Percentiles rank a stretch among this genome's conserved stretches.
Evolutionary conservation across 92 coral and sea anemone species (phyloP).

Genomic region (Phenganax stokvisi): DNA sequence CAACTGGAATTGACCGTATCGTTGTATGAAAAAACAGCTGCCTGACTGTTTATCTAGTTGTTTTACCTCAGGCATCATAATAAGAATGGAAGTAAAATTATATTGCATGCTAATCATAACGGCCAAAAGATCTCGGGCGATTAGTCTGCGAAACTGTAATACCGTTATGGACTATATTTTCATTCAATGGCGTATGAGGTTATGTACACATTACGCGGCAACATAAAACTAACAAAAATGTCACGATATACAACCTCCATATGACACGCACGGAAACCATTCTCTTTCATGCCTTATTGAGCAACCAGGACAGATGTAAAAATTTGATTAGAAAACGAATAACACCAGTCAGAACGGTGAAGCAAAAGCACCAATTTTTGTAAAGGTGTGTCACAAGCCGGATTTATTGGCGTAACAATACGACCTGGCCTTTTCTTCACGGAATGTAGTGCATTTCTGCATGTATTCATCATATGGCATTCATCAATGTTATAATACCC

Average conservation of each 20-base stretch:
- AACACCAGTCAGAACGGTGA: neutral
- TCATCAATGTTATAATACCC: too few species aligned
- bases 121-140: neutral
- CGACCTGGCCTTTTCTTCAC: too few species aligned
- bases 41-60: neutral
- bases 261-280: constrained; percentile 35
- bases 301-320: constrained; percentile 33
- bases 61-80: neutral
- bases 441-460: too few species aligned
- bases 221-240: constrained; percentile 25
- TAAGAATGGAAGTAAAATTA: constrained; percentile 19
- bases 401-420: too few species aligned
- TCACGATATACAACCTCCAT: constrained; percentile 37
- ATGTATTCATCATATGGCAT: too few species aligned
- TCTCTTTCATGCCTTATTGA: constrained; percentile 29
- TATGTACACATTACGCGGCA: constrained; percentile 25
- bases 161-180: constrained; percentile 37
- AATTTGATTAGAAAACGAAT: neutral
- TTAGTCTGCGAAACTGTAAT: constrained; percentile 23
- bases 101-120: constrained; percentile 13
- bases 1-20: neutral
- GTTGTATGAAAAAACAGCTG: neutral
- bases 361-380: too few species aligned
- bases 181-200: constrained; percentile 22
- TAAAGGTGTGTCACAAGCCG: too few species aligned